Conservation (phyloP, 2,797 vertebrate species). For the Clarias pachynema region DNA sequence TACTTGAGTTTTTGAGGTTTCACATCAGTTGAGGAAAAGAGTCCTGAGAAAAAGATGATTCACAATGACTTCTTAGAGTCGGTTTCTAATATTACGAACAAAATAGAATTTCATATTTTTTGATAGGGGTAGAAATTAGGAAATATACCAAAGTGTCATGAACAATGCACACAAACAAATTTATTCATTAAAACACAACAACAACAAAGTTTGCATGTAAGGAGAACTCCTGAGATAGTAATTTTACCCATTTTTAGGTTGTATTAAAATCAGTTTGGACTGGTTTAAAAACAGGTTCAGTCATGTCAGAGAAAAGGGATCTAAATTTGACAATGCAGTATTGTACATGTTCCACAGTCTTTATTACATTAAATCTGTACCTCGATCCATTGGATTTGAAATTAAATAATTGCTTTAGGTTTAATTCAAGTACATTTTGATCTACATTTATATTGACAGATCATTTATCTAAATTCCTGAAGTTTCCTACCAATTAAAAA, state of each 20-base stretch:
- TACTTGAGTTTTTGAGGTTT: constrained; percentile 4
- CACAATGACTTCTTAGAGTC: background rate
- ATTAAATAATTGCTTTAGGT: background rate
- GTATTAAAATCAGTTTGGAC: background rate
- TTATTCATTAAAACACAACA: background rate
- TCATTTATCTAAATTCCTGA: background rate
- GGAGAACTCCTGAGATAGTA: background rate
- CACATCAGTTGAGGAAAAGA: background rate
- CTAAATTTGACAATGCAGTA: background rate
- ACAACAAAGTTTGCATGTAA: background rate
- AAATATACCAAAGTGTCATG: background rate
- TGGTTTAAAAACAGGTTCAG: background rate
- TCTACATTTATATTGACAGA: background rate
- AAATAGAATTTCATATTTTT: background rate
- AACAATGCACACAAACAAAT: background rate
- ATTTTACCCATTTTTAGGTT: background rate
- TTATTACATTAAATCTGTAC: background rate
- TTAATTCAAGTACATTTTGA: background rate
- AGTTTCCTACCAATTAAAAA: no score
- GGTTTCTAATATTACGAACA: background rate
- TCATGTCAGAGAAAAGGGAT: background rate
- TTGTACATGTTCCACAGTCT: background rate
- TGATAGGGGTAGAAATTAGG: background rate
- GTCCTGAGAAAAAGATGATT: background rate
- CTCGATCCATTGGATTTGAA: background rate